phyloP scores from a whole-genome alignment of 2,888 invertebrate genomes.

The Sphinx pinastri region DNA sequence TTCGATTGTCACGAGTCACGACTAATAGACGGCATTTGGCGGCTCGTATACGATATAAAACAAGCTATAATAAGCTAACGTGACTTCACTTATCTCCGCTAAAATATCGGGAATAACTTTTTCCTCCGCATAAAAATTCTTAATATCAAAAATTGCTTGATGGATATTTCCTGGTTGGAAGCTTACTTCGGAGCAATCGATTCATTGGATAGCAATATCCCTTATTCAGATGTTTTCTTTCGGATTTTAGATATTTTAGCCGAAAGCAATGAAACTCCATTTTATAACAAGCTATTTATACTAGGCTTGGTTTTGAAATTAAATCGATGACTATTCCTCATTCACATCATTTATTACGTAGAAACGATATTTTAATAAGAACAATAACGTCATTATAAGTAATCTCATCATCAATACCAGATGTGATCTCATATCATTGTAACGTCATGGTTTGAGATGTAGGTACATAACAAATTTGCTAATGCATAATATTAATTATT shows the following conservation, averaged over 20 bases:
- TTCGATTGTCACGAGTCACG: background rate
- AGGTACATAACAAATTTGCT: conserved; percentile 9
- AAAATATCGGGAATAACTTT: conserved; percentile 17
- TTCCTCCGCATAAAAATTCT: background rate
- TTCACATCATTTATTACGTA: too few relatives aligned
- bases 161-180: background rate
- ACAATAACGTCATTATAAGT: background rate
- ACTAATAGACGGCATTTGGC: background rate
- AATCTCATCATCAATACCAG: background rate
- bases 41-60: conserved; percentile 10
- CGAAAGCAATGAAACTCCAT: background rate
- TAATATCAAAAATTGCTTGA: conserved; percentile 7
- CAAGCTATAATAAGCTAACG: conserved; percentile 1
- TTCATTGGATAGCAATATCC: background rate
- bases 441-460: conserved; percentile 2
- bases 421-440: conserved; percentile 1
- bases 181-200: background rate
- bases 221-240: background rate
- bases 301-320: too few relatives aligned
- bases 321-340: too few relatives aligned
- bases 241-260: background rate
- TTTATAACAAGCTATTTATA: too few relatives aligned
- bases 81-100: conserved; percentile 12
- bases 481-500: conserved; percentile 21
- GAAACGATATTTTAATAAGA: background rate